Conservation (phyloP, 1,140 invertebrate genomes). For the Zaprionus nigranus region DNA sequence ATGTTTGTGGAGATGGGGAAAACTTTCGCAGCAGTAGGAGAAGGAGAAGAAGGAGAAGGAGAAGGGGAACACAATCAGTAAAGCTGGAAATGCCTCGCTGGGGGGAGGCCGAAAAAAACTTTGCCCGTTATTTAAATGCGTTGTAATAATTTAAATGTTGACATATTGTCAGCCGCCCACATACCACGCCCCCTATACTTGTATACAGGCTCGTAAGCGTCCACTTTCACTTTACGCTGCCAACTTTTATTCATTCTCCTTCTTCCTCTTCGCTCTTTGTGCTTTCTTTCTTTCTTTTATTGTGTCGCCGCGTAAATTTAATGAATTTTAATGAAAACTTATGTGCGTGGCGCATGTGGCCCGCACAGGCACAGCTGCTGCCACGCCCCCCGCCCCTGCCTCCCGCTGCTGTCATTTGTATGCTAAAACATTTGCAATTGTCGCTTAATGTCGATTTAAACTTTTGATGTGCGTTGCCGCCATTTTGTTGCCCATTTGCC, state of each 20-base stretch:
- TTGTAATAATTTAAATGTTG: slow-evolving; percentile 75
- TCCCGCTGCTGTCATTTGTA: slow-evolving; percentile 17
- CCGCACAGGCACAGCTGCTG: slow-evolving; percentile 18
- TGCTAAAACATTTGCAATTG: slow-evolving; percentile 52
- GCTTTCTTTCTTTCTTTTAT: slow-evolving; percentile 50
- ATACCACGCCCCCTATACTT: slow-evolving; percentile 19
- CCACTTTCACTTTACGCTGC: slow-evolving; percentile 45
- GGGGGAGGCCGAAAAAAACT: slow-evolving; percentile 45
- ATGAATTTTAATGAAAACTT: slow-evolving; percentile 80
- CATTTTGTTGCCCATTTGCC: slow-evolving; percentile 35
- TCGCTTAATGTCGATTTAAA: slow-evolving; percentile 56
- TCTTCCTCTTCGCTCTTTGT: slow-evolving; percentile 4
- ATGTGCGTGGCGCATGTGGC: slow-evolving; percentile 41
- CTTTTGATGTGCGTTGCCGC: slow-evolving; percentile 37
- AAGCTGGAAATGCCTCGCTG: neutral
- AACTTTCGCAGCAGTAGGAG: neutral
- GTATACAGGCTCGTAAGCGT: no score
- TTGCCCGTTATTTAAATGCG: slow-evolving; percentile 71
- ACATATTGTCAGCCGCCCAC: slow-evolving; percentile 65
- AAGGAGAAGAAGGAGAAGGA: neutral
- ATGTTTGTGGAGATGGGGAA: neutral
- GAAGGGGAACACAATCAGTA: neutral
- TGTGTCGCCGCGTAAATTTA: slow-evolving; percentile 66
- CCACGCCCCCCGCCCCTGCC: neutral
- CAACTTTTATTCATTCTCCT: slow-evolving; percentile 42